These are phyloP conservation scores for Phenganax marumi DNA, from an alignment of 92 coral and sea anemone species.

Conservation along the genomic window DNA sequence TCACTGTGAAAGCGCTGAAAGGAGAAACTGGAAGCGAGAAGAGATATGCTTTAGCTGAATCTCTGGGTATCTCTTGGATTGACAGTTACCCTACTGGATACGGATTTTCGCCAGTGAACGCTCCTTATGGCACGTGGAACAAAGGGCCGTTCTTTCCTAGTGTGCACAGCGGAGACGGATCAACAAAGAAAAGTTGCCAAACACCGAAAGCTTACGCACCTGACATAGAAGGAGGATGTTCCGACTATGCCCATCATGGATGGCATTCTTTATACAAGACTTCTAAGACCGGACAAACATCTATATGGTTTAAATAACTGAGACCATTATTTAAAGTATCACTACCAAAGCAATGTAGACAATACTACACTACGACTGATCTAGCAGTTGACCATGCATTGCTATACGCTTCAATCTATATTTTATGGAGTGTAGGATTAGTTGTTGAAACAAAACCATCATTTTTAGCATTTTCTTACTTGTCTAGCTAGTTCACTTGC, in stretches of 20 bases:
- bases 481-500: too few species aligned
- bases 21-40: conserved; percentile 77
- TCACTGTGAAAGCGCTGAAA: conserved; percentile 77
- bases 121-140: conserved; percentile 38
- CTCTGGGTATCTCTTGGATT: conserved; percentile 70
- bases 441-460: too few species aligned
- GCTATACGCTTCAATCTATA: too few species aligned
- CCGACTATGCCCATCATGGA: conserved; percentile 66
- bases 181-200: conserved; percentile 50
- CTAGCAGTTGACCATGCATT: too few species aligned
- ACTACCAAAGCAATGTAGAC: background rate
- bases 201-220: conserved; percentile 61
- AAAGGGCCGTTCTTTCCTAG: conserved; percentile 92
- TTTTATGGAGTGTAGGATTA: too few species aligned
- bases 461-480: too few species aligned
- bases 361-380: background rate
- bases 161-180: conserved; percentile 79
- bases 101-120: conserved; percentile 67
- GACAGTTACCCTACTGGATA: conserved; percentile 88
- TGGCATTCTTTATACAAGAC: conserved; percentile 67
- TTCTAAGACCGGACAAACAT: conserved; percentile 75
- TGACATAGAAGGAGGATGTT: conserved; percentile 67
- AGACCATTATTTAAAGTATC: background rate
- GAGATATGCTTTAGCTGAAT: conserved; percentile 72
- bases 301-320: conserved; percentile 87